Percentiles rank a stretch among this genome's conserved stretches.
These are phyloP conservation scores for Helicoverpa assulta DNA, from an alignment of 2,888 invertebrate species.

Conservation along the genomic window DNA sequence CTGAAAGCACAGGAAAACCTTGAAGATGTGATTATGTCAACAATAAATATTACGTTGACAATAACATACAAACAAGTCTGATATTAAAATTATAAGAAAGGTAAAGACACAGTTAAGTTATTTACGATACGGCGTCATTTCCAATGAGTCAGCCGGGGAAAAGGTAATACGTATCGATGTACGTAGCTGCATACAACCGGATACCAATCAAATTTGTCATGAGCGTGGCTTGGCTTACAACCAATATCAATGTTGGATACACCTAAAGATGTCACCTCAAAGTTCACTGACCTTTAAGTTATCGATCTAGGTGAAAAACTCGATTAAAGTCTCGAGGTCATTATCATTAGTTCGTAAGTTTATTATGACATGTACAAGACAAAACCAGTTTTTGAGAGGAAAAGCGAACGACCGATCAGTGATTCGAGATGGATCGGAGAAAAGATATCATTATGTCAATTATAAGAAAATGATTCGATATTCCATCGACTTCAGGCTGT, in stretches of 20 bases:
- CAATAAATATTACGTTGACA: neutral
- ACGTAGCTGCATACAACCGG: neutral
- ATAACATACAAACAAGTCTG: neutral
- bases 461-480: neutral
- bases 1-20: neutral
- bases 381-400: slow-evolving; percentile 29
- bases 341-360: neutral
- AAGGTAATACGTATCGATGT: slow-evolving; percentile 6
- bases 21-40: neutral
- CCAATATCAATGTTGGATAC: slow-evolving; percentile 15
- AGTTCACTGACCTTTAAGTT: slow-evolving; percentile 41
- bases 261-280: slow-evolving; percentile 9
- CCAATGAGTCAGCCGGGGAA: slow-evolving; percentile 44
- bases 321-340: neutral
- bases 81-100: neutral
- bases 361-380: neutral
- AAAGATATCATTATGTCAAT: neutral
- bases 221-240: slow-evolving; percentile 28
- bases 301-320: slow-evolving; percentile 28
- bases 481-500: neutral
- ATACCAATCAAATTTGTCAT: slow-evolving; percentile 21
- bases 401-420: slow-evolving; percentile 11
- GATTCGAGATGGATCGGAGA: neutral
- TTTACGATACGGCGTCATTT: slow-evolving; percentile 30
- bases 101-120: slow-evolving; percentile 10